phyloP scores from a whole-genome alignment of 1,140 invertebrate species.

The Scaptomyza montana region DNA sequence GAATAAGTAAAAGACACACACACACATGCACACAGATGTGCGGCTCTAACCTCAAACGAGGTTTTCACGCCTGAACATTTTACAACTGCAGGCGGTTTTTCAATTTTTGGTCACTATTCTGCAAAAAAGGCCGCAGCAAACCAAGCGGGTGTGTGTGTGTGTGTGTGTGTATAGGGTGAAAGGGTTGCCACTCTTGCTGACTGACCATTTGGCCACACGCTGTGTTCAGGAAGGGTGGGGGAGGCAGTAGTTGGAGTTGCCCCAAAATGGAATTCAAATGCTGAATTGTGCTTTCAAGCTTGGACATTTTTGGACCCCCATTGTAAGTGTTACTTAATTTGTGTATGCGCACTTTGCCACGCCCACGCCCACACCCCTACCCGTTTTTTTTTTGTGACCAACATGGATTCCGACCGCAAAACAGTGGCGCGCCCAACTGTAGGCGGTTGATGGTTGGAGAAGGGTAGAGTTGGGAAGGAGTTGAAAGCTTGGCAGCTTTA shows the following conservation, averaged over 20 bases:
- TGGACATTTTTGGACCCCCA: constrained; percentile 37
- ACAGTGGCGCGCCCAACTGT: constrained; percentile 54
- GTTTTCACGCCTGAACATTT: constrained; percentile 81
- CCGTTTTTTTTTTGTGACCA: constrained; percentile 9
- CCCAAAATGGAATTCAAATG: constrained; percentile 72
- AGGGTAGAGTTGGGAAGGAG: too few species aligned
- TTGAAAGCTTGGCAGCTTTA: constrained; percentile 22
- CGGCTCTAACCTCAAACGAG: constrained; percentile 67
- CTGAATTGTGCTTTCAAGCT: constrained; percentile 49
- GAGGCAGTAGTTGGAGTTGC: too few species aligned
- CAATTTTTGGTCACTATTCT: constrained; percentile 69
- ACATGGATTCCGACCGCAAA: constrained; percentile 63
- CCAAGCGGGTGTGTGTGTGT: not conserved
- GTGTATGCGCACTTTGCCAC: constrained; percentile 47
- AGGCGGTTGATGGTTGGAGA: not conserved
- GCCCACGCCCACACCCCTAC: not conserved
- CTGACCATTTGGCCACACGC: constrained; percentile 52
- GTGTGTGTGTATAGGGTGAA: not conserved
- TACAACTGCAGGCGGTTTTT: constrained; percentile 81
- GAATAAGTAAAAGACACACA: constrained; percentile 2
- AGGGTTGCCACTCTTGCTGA: not conserved
- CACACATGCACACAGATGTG: constrained; percentile 25
- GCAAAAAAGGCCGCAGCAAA: constrained; percentile 51
- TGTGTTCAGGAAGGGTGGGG: constrained; percentile 40
- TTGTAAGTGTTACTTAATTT: constrained; percentile 81